Conservation (phyloP, 2,797 vertebrate genomes). For the Spinus olivaceus region DNA sequence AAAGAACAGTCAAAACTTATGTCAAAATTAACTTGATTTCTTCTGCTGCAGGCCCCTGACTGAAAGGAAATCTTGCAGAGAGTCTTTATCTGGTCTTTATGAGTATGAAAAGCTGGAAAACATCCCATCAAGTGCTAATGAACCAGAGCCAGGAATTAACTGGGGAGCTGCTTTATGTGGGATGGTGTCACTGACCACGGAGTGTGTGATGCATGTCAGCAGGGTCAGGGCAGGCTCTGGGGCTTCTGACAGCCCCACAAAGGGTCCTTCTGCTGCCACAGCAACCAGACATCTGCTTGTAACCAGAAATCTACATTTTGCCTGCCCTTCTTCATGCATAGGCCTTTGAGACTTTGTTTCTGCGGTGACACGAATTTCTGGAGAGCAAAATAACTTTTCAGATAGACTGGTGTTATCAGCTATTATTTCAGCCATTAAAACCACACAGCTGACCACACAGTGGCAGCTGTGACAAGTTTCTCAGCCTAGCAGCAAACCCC, state of each 20-base stretch:
- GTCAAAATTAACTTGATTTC: neutral
- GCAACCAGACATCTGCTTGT: neutral
- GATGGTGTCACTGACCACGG: neutral
- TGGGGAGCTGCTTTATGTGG: conserved; percentile 1
- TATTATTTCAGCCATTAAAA: conserved; percentile 16
- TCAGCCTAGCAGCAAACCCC: neutral
- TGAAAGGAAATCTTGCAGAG: neutral
- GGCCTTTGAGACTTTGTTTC: neutral
- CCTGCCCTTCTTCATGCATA: neutral
- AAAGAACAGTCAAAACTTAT: neutral
- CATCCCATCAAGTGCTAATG: neutral
- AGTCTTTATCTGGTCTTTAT: neutral
- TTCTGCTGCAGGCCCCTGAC: neutral
- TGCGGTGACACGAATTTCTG: neutral
- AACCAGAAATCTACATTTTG: neutral
- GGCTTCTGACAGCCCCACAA: neutral
- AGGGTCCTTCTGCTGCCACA: neutral
- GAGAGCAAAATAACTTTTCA: neutral
- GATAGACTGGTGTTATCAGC: neutral
- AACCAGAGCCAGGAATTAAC: conserved; percentile 9
- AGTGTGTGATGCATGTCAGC: neutral
- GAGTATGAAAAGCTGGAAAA: conserved; percentile 5
- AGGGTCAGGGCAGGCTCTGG: neutral
- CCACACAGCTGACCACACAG: neutral
- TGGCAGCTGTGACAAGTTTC: neutral